phyloP scores from a whole-genome alignment of 1,140 invertebrate species.

The Drosophila mauritiana region DNA sequence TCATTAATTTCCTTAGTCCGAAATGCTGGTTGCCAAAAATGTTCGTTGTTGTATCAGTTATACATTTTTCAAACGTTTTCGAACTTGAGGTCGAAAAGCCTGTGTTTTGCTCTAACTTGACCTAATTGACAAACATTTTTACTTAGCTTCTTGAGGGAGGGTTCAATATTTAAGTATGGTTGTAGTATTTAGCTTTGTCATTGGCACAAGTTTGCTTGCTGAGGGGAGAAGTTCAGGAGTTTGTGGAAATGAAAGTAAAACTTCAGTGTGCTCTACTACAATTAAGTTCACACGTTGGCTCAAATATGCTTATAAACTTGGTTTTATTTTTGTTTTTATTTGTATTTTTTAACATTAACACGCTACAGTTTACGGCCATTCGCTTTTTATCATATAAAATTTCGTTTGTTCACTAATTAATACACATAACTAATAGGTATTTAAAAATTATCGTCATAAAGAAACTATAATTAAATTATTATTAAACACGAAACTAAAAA shows the following conservation, averaged over 20 bases:
- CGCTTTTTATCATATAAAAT: conserved; percentile 70
- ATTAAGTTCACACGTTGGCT: conserved; percentile 66
- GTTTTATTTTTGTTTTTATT: conserved; percentile 67
- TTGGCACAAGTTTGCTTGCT: conserved; percentile 73
- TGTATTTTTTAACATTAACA: conserved; percentile 69
- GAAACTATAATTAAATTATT: conserved; percentile 60
- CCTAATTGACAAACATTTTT: conserved; percentile 68
- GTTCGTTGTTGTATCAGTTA: conserved; percentile 27
- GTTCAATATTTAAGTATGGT: conserved; percentile 41
- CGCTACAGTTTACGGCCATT: conserved; percentile 62
- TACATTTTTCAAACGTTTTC: conserved; percentile 30
- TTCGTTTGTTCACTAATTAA: conserved; percentile 61
- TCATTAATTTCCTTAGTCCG: conserved; percentile 57
- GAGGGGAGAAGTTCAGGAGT: conserved; percentile 19
- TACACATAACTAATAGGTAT: conserved; percentile 65
- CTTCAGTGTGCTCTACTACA: conserved; percentile 28
- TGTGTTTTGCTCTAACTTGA: conserved; percentile 40
- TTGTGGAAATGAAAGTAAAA: conserved; percentile 4
- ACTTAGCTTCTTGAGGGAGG: conserved; percentile 8
- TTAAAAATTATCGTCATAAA: conserved; percentile 60
- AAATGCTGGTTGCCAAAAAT: conserved; percentile 63
- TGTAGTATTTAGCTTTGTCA: conserved; percentile 37
- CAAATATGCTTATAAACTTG: conserved; percentile 65
- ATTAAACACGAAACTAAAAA: conserved; percentile 36
- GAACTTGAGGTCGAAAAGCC: conserved; percentile 33